These are phyloP conservation scores for Catharus bicknelli DNA, from an alignment of 2,113 vertebrate genomes.

Conservation along the genomic window DNA sequence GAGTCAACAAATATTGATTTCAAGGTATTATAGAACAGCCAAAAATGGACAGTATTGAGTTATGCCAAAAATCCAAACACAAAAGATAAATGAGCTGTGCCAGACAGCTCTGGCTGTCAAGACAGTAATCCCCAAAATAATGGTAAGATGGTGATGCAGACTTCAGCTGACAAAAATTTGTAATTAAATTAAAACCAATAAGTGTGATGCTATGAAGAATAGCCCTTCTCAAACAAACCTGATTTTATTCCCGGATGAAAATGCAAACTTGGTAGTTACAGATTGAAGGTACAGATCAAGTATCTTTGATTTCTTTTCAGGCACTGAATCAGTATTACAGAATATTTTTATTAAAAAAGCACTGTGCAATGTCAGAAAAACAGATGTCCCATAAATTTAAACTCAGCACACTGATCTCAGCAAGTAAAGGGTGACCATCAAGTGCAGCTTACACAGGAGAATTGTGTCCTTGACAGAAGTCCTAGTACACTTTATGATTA, in stretches of 20 bases:
- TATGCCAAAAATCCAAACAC: not conserved
- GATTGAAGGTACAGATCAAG: not conserved
- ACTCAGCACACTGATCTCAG: not conserved
- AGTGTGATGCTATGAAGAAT: not conserved
- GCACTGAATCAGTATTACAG: not conserved
- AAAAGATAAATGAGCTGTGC: not conserved
- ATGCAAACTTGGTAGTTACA: not conserved
- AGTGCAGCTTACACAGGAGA: not conserved
- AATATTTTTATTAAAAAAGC: not conserved
- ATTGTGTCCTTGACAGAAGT: not conserved
- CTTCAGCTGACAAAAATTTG: not conserved
- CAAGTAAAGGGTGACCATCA: not conserved
- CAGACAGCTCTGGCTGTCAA: not conserved
- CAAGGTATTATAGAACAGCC: not conserved
- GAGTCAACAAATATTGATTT: not conserved
- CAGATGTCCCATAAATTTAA: not conserved
- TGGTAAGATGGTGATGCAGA: not conserved
- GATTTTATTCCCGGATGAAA: not conserved
- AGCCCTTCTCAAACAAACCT: not conserved
- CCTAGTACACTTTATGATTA: not conserved
- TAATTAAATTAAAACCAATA: constrained; percentile 11
- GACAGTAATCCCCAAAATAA: not conserved
- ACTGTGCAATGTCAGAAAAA: not conserved
- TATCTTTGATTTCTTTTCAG: not conserved
- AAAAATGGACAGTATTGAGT: not conserved